Evolutionary conservation across 2,797 vertebrate species (phyloP), one percentile per base, ranked within the genome.

Genomic region (Typhlichthys subterraneus): DNA sequence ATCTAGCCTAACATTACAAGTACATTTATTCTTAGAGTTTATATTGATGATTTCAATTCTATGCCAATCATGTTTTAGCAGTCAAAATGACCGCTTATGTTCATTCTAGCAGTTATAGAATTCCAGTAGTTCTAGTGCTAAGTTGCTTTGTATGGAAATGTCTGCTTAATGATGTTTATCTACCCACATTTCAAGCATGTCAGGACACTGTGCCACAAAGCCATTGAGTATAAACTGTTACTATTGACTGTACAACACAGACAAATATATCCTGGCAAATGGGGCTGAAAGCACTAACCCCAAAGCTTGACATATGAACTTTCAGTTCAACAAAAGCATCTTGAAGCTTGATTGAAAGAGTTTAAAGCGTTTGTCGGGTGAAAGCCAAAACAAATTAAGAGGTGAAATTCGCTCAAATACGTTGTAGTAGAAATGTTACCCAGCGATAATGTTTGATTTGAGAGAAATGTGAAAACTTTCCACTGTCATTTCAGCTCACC

Each of bases 401-500:
- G 46, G 57, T 8, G 12, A 12, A 45, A 38, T 38, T 57, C 4
- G 29, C 55, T 15, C 10, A n/a, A 8, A 53, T 60, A 59, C 58
- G 76, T 13, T 76, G 15, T 65, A 65, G 65, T 80, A 3, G 17
- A 67, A 76, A 74, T 74, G 53, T 72, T 63, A 52, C 42, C 71
- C 53, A 53, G 65, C 56, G 51, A 62, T 67, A 56, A 58, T 70
- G 66, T 74, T 65, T 71, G 46, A 66, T 59, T 54, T 71, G 59
- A 75, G 75, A 85, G 75, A 88, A 85, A 88, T 86, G 72, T 90
- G 82, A 91, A 89, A 70, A 50, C 70, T 77, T 87, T 85, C 78
- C 81, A 77, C 85, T 91, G 87, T 90, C 85, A 84, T 92, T 91
- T 89, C 88, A 91, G 90, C 87, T 84, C 90, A 82, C 90, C 89